These are phyloP conservation scores for Stichodactyla mertensii DNA, from an alignment of 64 coral and sea anemone genomes.

Conservation along the genomic window DNA sequence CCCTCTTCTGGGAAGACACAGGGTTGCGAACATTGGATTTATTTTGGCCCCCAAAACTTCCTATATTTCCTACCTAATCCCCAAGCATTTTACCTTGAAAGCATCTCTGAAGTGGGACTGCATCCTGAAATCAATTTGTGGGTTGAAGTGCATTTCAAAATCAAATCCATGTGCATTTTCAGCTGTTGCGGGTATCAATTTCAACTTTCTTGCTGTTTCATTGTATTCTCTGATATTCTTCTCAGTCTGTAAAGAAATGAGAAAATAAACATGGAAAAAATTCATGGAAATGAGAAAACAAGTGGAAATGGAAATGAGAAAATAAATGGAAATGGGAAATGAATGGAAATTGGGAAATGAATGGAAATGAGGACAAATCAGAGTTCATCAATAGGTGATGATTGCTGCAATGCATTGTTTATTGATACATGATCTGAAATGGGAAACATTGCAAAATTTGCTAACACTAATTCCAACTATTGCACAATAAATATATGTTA, in stretches of 20 bases:
- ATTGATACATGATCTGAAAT: background rate
- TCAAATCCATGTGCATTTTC: slow-evolving; percentile 88
- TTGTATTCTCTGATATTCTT: slow-evolving; percentile 83
- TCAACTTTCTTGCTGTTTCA: slow-evolving; percentile 79
- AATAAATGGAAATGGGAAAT: background rate
- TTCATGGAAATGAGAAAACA: background rate
- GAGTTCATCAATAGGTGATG: no score
- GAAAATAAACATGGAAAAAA: no score
- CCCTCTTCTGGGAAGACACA: no score
- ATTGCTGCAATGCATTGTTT: no score
- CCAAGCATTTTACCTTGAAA: slow-evolving; percentile 50
- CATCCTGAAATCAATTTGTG: slow-evolving; percentile 5
- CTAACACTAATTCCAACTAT: no score
- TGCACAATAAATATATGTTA: no score
- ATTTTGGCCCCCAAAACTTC: no score
- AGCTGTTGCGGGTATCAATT: slow-evolving; percentile 74
- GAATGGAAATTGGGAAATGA: no score
- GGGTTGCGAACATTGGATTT: no score
- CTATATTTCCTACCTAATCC: background rate
- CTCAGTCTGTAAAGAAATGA: slow-evolving; percentile 49
- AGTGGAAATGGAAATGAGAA: background rate
- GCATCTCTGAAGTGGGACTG: slow-evolving; percentile 46
- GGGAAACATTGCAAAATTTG: no score
- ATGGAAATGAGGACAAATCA: background rate
- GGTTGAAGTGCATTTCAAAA: slow-evolving; percentile 91